Evolutionary conservation across 2,797 vertebrate genomes (phyloP), one percentile per base, ranked within the genome.

Genomic region (Myiotriccus ornatus): DNA sequence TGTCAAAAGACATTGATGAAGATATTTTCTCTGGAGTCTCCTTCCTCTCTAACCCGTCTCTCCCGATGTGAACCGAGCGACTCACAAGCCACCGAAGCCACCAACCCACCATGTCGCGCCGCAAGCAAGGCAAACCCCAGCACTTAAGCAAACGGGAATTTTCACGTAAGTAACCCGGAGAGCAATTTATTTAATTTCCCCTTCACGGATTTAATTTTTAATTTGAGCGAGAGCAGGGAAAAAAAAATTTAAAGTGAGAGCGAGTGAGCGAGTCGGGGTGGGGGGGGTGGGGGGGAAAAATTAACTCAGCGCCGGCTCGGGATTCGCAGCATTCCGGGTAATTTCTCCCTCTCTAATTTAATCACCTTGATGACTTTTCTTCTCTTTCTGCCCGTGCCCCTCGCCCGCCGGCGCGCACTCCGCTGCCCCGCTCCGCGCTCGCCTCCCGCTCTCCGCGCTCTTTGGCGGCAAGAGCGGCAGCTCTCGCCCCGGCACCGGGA

Each of bases 71-170:
- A 99, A 98, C 99, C 98, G 98, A 98, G 98, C 98, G 98, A 97
- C 98, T 98, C 98, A 98, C 97, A 96, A 97, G 98, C 97, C 97
- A 96, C 96, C 96, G 97, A 97, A 96, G 97, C 97, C 97, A 95
- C 96, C 97, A 97, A 98, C 98, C 98, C 98, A 99, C 98, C 98
- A 99, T 99, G 99, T 99, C 99, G 99, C 99, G 99, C 98, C 99
- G 99, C 98, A 99, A 99, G 98, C 99, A 99, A 98, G 99, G 99
- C 98, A 99, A 99, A 98, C 99, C 99, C 97, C 99, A 99, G 99
- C 99, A 99, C 99, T 99, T 99, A 98, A 99, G 99, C 99, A 99
- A 99, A 98, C 98, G 99, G 99, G 99, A 99, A 98, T 99, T 99
- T 98, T 99, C 99, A 98, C 99, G 99, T 99, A 99, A 99, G 99